Base-by-base conservation (phyloP, 1,140 invertebrate species). In the Zaprionus kolodkinae region DNA sequence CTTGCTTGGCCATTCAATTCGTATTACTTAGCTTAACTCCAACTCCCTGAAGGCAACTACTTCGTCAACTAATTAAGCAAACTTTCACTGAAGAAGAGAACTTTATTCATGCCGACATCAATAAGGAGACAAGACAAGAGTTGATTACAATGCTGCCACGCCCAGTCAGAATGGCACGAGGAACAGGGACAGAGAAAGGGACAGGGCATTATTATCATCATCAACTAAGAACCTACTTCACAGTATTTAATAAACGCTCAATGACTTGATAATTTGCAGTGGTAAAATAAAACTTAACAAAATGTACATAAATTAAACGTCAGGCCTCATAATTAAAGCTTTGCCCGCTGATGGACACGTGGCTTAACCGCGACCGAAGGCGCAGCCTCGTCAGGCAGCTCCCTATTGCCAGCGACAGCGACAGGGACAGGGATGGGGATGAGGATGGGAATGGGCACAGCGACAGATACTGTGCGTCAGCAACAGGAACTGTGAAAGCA, bases 231-330 rank as follows among this genome's bases (percentile, higher is more conserved):
- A 56, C 15, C 59, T 62, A 74, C 54, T 57, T 72, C 60, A 79
- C 27, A 73, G 72, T 78, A 77, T 81, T 90, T 89, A 89, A 89
- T 89, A 89, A 79, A 76, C 66, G 59, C 81, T 78, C 86, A 85
- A 89, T 81, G 86, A 90, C 81, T 89, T 89, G 78, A 86, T 85
- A 90, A 90, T 89, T 87, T 88, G 81, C 71, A 76, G 80, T 81
- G 76, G 66, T 68, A 79, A 75, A 90, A 86, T 76, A 85, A 81
- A 89, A 88, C 85, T 76, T 81, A 81, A 90, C 81, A 85, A 79
- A 85, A 89, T 90, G 87, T 85, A 81, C 85, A 89, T 89, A 81
- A 89, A 89, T 89, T 89, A 85, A 76, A 78, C 85, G 78, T 63
- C 75, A 77, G 68, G 85, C 81, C 60, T 72, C 84, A 89, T 90